Percentiles rank a stretch among this genome's conserved stretches.
Conservation (phyloP, 1,140 invertebrate genomes). For the Tetragnatha versicolor region DNA sequence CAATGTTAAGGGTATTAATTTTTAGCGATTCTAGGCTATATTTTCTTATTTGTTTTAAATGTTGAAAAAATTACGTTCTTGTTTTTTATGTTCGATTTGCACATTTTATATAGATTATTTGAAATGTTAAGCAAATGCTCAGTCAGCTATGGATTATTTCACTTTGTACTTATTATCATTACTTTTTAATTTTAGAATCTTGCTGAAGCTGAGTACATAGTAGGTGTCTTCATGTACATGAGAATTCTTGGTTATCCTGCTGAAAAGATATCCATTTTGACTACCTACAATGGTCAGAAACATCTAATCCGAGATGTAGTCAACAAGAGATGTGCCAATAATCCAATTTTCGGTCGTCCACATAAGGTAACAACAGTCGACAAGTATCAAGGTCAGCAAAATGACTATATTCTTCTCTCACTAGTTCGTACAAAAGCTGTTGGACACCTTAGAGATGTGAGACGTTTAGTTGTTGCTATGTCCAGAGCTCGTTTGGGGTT, state of each 20-base stretch:
- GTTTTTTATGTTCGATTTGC: not conserved
- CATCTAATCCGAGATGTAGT: constrained; percentile 96
- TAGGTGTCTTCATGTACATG: constrained; percentile 99
- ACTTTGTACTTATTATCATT: too few relatives aligned
- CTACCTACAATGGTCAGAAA: constrained; percentile 99
- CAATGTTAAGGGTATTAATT: not conserved
- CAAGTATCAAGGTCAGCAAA: constrained; percentile 99
- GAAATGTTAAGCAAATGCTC: too few relatives aligned
- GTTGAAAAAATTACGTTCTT: not conserved
- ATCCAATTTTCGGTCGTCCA: constrained; percentile 95
- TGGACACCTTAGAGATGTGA: constrained; percentile 94
- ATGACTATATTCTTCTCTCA: constrained; percentile 97
- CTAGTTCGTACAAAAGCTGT: constrained; percentile 95
- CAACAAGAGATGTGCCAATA: constrained; percentile 89
- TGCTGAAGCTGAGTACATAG: constrained; percentile 98
- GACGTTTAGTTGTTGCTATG: constrained; percentile 96
- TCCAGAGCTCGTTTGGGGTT: constrained; percentile 96
- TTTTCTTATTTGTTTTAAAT: not conserved
- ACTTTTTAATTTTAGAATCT: constrained; percentile 79
- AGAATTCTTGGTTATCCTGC: constrained; percentile 95
- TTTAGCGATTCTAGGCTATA: not conserved
- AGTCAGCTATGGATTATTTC: too few relatives aligned
- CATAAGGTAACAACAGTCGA: constrained; percentile 94
- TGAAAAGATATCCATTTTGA: constrained; percentile 97
- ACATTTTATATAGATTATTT: not conserved